Evolutionary conservation across 2,888 invertebrate genomes (phyloP).

Genomic region (Osmoderma eremita): DNA sequence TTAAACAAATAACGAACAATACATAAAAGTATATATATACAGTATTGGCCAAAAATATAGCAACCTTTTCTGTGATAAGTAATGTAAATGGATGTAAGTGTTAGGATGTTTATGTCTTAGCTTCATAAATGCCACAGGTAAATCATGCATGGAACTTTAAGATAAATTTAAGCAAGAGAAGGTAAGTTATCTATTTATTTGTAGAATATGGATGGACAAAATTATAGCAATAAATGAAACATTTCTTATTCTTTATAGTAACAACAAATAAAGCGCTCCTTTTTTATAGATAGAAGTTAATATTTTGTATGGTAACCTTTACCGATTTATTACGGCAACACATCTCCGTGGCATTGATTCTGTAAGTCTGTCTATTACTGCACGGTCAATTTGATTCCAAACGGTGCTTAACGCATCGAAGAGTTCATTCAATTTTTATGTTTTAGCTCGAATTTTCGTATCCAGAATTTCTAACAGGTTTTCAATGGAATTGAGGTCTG

Average conservation of each 20-base stretch:
- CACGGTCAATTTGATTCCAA: neutral
- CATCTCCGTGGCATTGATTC: neutral
- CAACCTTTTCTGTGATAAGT: neutral
- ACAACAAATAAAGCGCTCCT: neutral
- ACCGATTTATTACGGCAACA: no score
- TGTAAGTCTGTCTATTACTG: neutral
- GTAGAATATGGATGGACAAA: neutral
- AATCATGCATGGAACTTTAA: neutral
- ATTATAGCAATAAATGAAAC: neutral
- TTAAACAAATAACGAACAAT: no score
- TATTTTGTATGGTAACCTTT: no score
- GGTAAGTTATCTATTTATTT: no score
- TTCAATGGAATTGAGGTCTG: neutral
- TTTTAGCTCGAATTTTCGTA: neutral
- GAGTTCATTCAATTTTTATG: neutral
- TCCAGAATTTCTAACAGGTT: neutral
- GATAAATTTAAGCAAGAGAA: neutral
- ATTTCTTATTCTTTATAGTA: slow-evolving; percentile 1
- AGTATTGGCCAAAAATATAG: neutral
- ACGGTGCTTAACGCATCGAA: neutral
- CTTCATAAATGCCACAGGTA: neutral
- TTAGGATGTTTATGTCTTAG: neutral
- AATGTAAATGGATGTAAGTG: neutral
- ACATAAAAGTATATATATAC: no score
- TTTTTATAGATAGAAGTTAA: neutral